Percentiles rank a stretch among this genome's conserved stretches.
Evolutionary conservation across 2,113 vertebrate species (phyloP).

Genomic region (Otis tarda): DNA sequence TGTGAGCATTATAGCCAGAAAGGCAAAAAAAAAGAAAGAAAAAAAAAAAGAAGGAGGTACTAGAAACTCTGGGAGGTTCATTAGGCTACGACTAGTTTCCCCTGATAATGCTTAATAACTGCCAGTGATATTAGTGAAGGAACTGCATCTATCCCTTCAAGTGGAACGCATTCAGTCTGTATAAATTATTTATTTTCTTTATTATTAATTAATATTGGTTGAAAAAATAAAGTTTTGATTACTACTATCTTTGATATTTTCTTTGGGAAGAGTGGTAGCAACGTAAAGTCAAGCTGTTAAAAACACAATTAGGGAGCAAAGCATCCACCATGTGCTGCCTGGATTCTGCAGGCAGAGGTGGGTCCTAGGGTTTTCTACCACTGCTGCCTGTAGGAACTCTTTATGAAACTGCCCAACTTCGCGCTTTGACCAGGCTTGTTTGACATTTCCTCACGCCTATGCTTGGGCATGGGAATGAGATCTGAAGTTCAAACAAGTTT

Average conservation of each 20-base stretch:
- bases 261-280: background rate
- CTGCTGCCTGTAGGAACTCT: background rate
- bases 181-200: background rate
- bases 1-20: background rate
- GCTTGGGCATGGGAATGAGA: background rate
- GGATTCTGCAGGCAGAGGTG: background rate
- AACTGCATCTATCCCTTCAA: background rate
- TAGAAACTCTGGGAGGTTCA: background rate
- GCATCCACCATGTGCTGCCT: background rate
- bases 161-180: background rate
- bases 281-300: background rate
- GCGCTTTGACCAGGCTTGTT: background rate
- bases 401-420: background rate
- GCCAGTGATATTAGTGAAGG: background rate
- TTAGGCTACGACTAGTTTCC: background rate
- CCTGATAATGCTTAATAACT: background rate
- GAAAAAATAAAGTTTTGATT: background rate
- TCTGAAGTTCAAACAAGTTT: background rate
- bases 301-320: background rate
- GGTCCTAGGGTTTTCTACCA: background rate
- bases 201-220: background rate
- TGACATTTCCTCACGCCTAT: accelerated
- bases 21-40: background rate
- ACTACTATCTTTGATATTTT: background rate
- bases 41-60: background rate